Percentiles rank a stretch among this genome's conserved stretches.
Evolutionary conservation across 1,140 invertebrate species (phyloP).

Genomic region (Periplaneta americana): DNA sequence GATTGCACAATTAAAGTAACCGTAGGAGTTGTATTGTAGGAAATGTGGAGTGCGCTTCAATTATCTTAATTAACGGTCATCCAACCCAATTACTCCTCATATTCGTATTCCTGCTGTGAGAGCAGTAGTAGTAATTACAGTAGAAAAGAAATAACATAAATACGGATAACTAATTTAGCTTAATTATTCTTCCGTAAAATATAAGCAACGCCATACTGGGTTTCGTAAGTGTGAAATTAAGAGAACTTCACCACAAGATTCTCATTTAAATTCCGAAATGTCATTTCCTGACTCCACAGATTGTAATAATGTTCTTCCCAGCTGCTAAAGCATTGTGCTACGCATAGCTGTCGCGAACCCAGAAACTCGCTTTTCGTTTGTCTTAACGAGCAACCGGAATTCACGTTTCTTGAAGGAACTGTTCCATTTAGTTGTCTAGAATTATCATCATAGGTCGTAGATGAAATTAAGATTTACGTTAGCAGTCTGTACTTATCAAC

Average conservation of each 20-base stretch:
- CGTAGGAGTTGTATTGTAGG: background rate
- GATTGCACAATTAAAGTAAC: background rate
- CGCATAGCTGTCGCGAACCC: background rate
- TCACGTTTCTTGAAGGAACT: background rate
- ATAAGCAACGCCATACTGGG: background rate
- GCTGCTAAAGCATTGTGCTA: background rate
- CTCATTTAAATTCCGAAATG: background rate
- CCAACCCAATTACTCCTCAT: background rate
- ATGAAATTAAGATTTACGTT: too few relatives aligned
- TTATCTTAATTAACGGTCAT: background rate
- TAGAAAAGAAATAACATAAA: too few relatives aligned
- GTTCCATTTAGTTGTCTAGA: background rate
- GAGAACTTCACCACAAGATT: background rate
- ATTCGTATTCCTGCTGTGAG: too few relatives aligned
- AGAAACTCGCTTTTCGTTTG: background rate
- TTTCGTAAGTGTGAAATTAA: background rate
- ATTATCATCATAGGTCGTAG: background rate
- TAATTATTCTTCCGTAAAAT: background rate
- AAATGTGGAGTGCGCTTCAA: background rate
- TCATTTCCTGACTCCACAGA: background rate
- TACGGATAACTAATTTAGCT: background rate
- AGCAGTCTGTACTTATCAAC: too few relatives aligned
- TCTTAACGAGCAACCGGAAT: background rate
- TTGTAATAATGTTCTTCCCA: background rate
- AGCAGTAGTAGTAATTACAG: background rate